These are phyloP conservation scores for Bombus impatiens DNA, from an alignment of 1,140 invertebrate species.

Conservation along the genomic window DNA sequence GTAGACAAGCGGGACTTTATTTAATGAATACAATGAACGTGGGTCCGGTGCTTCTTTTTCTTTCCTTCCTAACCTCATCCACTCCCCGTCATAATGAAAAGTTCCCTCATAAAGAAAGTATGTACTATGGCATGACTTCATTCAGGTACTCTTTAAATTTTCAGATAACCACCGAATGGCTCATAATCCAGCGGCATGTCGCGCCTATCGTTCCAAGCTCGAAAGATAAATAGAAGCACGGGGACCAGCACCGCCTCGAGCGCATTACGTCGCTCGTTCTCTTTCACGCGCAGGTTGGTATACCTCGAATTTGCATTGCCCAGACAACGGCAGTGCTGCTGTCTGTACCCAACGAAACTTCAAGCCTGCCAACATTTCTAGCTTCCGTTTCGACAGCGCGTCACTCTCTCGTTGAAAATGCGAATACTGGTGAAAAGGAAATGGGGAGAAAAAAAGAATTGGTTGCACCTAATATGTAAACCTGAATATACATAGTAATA, in stretches of 20 bases:
- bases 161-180: slow-evolving; percentile 37
- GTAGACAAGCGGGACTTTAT: slow-evolving; percentile 12
- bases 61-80: not conserved
- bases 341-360: not conserved
- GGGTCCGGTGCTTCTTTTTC: not conserved
- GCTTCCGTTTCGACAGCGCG: not conserved
- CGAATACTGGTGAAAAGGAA: not conserved
- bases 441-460: not conserved
- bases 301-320: not conserved
- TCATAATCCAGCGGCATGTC: slow-evolving; percentile 37
- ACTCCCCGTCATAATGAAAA: not conserved
- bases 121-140: not conserved
- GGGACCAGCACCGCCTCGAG: not conserved
- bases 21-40: slow-evolving; percentile 9
- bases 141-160: slow-evolving; percentile 37
- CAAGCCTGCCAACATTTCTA: not conserved
- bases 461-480: not conserved
- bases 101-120: slow-evolving; percentile 10
- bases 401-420: not conserved
- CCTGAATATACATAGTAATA: not conserved
- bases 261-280: slow-evolving; percentile 27
- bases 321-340: not conserved
- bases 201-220: slow-evolving; percentile 25
- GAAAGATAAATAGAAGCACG: slow-evolving; percentile 42
- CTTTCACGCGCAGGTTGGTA: slow-evolving; percentile 10